Conservation (phyloP, 2,797 vertebrate genomes). For the Enteromius paludinosus region DNA sequence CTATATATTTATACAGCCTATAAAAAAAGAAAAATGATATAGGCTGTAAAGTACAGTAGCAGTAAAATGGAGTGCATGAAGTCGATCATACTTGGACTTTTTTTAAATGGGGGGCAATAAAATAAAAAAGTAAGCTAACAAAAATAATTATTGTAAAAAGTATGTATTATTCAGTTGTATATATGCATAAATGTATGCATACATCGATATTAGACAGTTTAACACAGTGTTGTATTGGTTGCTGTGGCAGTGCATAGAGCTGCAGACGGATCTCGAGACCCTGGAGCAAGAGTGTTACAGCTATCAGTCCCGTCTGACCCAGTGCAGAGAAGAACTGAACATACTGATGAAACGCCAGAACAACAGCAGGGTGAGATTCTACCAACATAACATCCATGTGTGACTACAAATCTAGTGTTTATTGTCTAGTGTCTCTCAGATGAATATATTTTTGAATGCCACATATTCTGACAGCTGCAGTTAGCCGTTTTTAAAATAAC, state of each 20-base stretch:
- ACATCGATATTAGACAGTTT: not conserved
- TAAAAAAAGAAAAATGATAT: not conserved
- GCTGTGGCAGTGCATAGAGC: conserved; percentile 79
- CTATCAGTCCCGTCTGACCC: conserved; percentile 83
- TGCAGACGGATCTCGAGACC: conserved; percentile 82
- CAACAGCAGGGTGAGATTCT: conserved; percentile 56
- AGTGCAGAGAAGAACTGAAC: conserved; percentile 86
- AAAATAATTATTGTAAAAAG: not conserved
- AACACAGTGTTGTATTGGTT: conserved; percentile 30
- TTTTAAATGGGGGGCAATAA: not conserved
- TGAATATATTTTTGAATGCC: not conserved
- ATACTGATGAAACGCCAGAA: conserved; percentile 69
- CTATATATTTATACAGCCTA: no score
- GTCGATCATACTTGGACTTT: not conserved
- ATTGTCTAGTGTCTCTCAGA: not conserved
- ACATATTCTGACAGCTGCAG: not conserved
- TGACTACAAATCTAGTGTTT: not conserved
- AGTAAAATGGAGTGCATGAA: not conserved
- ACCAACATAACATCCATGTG: not conserved
- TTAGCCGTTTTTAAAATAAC: not conserved
- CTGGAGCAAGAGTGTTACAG: conserved; percentile 85
- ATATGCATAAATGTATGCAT: not conserved
- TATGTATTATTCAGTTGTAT: not conserved
- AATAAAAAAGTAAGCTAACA: not conserved
- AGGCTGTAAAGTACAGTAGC: not conserved